Evolutionary conservation across 2,113 vertebrate genomes (phyloP).

Genomic region (Pomatorhinus ruficollis): DNA sequence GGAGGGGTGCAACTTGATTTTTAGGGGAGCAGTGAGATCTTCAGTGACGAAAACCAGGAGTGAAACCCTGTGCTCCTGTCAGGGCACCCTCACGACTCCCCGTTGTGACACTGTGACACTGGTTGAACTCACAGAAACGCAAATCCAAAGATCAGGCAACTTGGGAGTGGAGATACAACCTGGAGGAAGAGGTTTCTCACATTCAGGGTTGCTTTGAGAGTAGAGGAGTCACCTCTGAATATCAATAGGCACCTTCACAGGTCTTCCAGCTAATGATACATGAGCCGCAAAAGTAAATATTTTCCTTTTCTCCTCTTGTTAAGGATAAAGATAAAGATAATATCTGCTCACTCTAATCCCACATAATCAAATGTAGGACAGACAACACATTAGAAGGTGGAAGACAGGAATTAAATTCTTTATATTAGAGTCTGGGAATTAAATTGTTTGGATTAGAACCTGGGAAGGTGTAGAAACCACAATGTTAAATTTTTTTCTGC

Average conservation of each 20-base stretch:
- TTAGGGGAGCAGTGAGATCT: background rate
- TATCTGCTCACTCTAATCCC: background rate
- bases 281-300: slow-evolving; percentile 3
- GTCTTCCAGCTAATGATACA: background rate
- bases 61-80: background rate
- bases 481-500: background rate
- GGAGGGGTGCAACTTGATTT: background rate
- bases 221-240: slow-evolving; percentile 22
- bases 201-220: background rate
- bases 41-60: background rate
- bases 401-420: background rate
- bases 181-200: background rate
- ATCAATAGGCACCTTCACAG: background rate
- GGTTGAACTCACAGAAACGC: background rate
- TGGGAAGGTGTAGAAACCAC: background rate
- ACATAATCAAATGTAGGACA: background rate
- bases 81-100: background rate
- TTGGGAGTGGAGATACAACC: background rate
- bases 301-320: slow-evolving; percentile 1
- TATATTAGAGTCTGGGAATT: background rate
- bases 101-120: background rate
- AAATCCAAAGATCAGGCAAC: background rate
- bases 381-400: background rate
- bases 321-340: background rate
- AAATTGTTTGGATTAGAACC: background rate